Percentiles rank a stretch among this genome's conserved stretches.
Evolutionary conservation across 1,140 invertebrate genomes (phyloP).

Genomic region (Drosophila kurseongensis): DNA sequence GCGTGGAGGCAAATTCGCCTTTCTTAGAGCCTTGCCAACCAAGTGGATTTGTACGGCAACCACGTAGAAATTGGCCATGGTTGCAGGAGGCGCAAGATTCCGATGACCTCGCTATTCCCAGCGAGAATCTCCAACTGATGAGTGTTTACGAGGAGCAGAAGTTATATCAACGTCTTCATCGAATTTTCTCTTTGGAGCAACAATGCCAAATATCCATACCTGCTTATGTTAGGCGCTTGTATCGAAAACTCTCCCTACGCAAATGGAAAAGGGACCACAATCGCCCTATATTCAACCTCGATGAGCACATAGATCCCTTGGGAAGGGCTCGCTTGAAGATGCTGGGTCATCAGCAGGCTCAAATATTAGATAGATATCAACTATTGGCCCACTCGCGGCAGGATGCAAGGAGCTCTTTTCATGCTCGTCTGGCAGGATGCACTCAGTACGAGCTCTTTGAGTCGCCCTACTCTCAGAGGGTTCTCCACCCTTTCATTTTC

Average conservation of each 20-base stretch:
- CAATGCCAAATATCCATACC: conserved; percentile 68
- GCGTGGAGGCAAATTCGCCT: neutral
- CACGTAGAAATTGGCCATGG: conserved; percentile 77
- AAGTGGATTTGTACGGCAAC: conserved; percentile 69
- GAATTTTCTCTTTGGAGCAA: conserved; percentile 49
- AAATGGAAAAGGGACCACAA: conserved; percentile 87
- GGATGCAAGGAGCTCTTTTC: conserved; percentile 58
- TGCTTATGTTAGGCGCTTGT: conserved; percentile 85
- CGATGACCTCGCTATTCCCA: conserved; percentile 2
- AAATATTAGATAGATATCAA: conserved; percentile 85
- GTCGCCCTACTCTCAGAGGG: conserved; percentile 74
- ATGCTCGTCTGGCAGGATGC: conserved; percentile 62
- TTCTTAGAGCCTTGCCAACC: conserved; percentile 55
- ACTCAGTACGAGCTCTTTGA: conserved; percentile 77
- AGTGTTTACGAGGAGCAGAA: conserved; percentile 87
- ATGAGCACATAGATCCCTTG: conserved; percentile 75
- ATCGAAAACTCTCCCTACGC: conserved; percentile 87
- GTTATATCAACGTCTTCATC: conserved; percentile 85
- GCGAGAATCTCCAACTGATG: conserved; percentile 82
- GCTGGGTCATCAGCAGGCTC: conserved; percentile 52
- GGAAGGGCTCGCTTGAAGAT: conserved; percentile 27
- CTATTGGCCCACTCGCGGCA: conserved; percentile 54
- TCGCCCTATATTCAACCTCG: conserved; percentile 87
- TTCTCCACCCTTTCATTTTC: conserved; percentile 82
- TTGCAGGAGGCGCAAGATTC: conserved; percentile 45